phyloP scores from a whole-genome alignment of 2,113 vertebrate species.

The Mellivora capensis region DNA sequence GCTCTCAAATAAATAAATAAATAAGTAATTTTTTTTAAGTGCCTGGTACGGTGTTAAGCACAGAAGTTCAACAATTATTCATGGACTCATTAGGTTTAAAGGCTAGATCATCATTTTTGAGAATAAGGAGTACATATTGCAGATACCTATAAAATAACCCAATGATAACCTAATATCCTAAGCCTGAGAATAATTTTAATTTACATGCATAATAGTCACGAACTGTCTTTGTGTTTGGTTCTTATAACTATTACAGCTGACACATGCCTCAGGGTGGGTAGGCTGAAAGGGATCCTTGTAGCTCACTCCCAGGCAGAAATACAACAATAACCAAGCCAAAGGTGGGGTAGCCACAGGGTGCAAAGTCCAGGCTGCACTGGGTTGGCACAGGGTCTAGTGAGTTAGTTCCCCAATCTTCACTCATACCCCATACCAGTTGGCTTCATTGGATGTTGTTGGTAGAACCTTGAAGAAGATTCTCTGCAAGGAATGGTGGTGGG shows the following conservation, averaged over 20 bases:
- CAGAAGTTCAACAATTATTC: neutral
- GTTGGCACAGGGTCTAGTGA: neutral
- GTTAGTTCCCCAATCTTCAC: neutral
- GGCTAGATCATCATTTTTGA: neutral
- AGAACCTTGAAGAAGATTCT: neutral
- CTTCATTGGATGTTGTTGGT: neutral
- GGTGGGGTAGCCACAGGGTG: neutral
- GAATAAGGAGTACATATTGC: neutral
- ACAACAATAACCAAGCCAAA: neutral
- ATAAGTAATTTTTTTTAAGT: neutral
- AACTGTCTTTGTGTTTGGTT: neutral
- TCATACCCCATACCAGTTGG: neutral
- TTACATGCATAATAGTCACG: neutral
- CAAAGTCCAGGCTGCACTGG: neutral
- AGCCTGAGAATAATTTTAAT: neutral
- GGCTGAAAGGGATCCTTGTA: too few species aligned
- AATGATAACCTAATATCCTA: neutral
- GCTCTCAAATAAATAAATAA: neutral
- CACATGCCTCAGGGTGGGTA: neutral
- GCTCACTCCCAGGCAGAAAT: neutral
- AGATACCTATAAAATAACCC: neutral
- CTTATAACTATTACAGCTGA: neutral
- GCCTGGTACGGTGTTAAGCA: neutral
- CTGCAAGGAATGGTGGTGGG: neutral
- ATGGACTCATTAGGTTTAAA: neutral